These are phyloP conservation scores for Laupala kohalensis DNA, from an alignment of 1,140 invertebrate genomes.

Conservation along the genomic window DNA sequence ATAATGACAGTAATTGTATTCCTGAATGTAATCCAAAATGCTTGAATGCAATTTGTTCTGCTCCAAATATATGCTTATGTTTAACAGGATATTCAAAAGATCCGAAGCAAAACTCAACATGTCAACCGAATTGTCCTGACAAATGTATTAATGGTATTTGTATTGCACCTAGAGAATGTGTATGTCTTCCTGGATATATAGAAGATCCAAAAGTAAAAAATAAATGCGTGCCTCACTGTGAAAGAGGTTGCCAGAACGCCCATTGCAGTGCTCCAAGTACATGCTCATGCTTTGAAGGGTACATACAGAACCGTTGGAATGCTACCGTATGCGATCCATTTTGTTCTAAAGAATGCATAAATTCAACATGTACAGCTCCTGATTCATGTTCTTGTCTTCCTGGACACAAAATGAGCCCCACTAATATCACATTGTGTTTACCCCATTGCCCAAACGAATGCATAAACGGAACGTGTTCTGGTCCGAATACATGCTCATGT, in stretches of 20 bases:
- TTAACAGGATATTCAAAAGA: conserved; percentile 14
- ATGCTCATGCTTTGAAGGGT: background rate
- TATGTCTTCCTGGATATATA: conserved; percentile 38
- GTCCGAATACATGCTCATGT: conserved; percentile 38
- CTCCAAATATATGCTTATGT: conserved; percentile 21
- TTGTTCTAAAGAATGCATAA: conserved; percentile 39
- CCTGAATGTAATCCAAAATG: conserved; percentile 25
- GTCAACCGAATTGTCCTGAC: background rate
- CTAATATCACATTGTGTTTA: conserved; percentile 30
- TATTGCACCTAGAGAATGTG: conserved; percentile 34
- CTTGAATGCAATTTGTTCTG: conserved; percentile 32
- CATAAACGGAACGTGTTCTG: background rate
- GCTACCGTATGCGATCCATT: conserved; percentile 12
- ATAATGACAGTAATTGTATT: conserved; percentile 14
- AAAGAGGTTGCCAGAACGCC: background rate
- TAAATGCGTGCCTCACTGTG: background rate
- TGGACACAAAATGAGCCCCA: conserved; percentile 19
- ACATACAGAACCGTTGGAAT: background rate
- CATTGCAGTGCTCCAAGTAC: background rate
- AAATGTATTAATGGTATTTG: conserved; percentile 20
- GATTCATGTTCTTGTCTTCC: conserved; percentile 16
- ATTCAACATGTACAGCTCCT: conserved; percentile 38
- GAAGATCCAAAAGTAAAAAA: background rate
- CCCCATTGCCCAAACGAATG: background rate
- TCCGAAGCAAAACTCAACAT: background rate